Evolutionary conservation across 1,140 invertebrate genomes (phyloP), one percentile per base, ranked within the genome.

Genomic region (Lordiphosa clarofinis): DNA sequence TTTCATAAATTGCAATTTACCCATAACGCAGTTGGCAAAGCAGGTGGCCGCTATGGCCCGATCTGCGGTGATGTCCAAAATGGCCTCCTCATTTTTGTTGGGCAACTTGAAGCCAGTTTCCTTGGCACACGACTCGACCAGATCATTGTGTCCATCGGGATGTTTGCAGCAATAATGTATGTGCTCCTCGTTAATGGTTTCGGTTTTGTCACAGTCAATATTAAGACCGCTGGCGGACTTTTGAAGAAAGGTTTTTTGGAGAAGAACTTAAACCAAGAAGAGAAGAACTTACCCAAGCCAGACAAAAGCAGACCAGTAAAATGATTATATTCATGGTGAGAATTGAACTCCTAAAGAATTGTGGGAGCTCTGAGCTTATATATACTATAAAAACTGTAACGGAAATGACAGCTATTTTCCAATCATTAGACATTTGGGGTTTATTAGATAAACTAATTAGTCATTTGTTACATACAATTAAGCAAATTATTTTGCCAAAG

Each of bases 131-230:
- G n/a, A 28, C n/a, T 59, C 75, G 0, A 87, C 33, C 3, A 87
- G 12, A 5, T 76, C 75, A 5, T 82, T 87, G 39, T 86, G 72
- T 0, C 68, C 75, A 21, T 87, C 81, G 9, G 81, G 81, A 68
- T 86, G 81, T 33, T 76, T 69, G 72, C 81, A 86, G 61, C 81
- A 86, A 4, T 50, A 60, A 10, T 76, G 72, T n/a, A 86, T 82
- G n/a, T 73, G 68, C 28, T 73, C 64, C 56, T 86, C 81, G 4
- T 76, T 69, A 1, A 86, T 46, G 3, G 47, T 10, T 2, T 70
- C 72, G 5, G 68, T 37, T 3, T 76, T 66, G 4, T 87, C 68
- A 31, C 81, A 86, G 11, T 87, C 68, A 13, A 86, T 73, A 11
- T 67, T 47, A 2, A 58, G 48, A 24, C 54, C 58, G 5, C 12